phyloP scores from a whole-genome alignment of 53 echinoderm and acorn worm genomes.

The Astropecten irregularis region DNA sequence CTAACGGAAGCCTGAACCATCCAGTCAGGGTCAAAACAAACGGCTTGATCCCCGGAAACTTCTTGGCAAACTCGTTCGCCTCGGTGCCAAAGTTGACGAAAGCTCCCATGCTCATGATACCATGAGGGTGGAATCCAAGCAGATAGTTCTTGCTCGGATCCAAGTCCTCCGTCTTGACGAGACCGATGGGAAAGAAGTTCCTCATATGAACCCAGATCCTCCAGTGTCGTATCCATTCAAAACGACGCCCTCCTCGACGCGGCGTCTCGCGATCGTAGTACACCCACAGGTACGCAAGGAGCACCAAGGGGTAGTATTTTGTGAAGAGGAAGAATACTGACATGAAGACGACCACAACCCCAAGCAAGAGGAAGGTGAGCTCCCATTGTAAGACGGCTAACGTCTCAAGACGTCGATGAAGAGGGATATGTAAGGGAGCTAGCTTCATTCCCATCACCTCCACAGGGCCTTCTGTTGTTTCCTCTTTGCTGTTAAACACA shows the following conservation, averaged over 20 bases:
- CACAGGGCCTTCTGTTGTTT: neutral
- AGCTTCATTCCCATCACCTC: constrained; percentile 77
- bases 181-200: constrained; percentile 82
- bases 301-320: constrained; percentile 65
- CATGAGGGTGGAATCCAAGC: constrained; percentile 87
- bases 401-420: constrained; percentile 87
- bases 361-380: constrained; percentile 70
- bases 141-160: constrained; percentile 78
- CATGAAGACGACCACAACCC: constrained; percentile 35
- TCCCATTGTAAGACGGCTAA: constrained; percentile 83
- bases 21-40: constrained; percentile 70
- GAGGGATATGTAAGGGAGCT: constrained; percentile 79
- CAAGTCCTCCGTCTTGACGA: constrained; percentile 84
- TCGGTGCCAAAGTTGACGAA: constrained; percentile 85
- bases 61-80: constrained; percentile 68
- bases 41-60: constrained; percentile 78
- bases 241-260: constrained; percentile 66
- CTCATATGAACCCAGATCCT: constrained; percentile 67
- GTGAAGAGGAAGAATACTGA: constrained; percentile 66
- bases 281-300: constrained; percentile 67
- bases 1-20: constrained; percentile 85
- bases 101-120: constrained; percentile 91
- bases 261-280: constrained; percentile 77
- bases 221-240: constrained; percentile 55
- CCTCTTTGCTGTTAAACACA: neutral